Evolutionary conservation across 1,140 invertebrate genomes (phyloP), one percentile per base, ranked within the genome.

Genomic region (Lepidurus couesii): DNA sequence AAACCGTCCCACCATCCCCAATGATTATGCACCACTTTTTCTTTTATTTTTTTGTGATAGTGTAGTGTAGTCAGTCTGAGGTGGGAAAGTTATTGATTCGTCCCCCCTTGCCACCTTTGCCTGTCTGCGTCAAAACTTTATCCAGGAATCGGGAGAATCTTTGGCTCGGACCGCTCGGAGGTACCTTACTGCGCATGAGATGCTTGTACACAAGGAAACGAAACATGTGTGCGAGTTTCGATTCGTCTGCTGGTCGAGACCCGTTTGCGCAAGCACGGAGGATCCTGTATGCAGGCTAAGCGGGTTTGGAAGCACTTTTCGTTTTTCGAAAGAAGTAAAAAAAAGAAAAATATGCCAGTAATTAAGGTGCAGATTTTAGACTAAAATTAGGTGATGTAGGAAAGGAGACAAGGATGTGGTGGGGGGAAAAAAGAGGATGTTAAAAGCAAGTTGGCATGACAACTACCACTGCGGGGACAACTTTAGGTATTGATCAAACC

Each of bases 401-500:
- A 21, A 7, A 65, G 53, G 13, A 13, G 21, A 65, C 53, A 65
- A 65, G 16, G 53, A 13, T 65, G 21, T n/a, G 21, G 21, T 65
- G 53, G 21, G 16, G 16, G 53, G n/a, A n/a, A 21, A 21, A 13
- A 65, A 21, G 53, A 13, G 21, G 53, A 34, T 34, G 34, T 34
- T 34, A 13, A 65, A 65, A 21, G 53, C 21, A 13, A 65, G 53
- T 65, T 65, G 53, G 53, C 53, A 65, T 65, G 53, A 65, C 53
- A 65, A 65, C 53, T 7, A n/a, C 16, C 16, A 65, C 53, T 65
- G 53, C 53, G 6, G 13, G 16, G 53, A 65, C 53, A 65, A 65
- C 53, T 65, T 65, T 65, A 13, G 21, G 53, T 65, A 65, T 65
- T 65, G 53, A 65, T 65, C 53, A 65, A 65, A 65, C 53, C 53